Evolutionary conservation across 2,797 vertebrate genomes (phyloP).

Genomic region (Crypturellus tataupa): DNA sequence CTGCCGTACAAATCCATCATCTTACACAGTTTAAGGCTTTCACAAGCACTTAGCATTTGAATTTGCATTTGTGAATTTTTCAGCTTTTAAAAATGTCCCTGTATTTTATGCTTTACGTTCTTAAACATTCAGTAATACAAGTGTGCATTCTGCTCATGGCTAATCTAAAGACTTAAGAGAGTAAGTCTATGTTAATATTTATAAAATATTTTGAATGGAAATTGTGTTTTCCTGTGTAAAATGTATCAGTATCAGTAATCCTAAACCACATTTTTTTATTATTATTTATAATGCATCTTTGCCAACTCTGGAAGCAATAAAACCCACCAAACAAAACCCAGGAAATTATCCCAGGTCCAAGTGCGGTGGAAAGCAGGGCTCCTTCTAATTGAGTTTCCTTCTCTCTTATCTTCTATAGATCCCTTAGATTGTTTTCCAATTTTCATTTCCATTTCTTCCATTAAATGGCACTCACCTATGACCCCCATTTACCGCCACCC

Average conservation of each 20-base stretch:
- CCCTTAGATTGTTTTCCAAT: conserved; percentile 77
- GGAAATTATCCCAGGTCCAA: conserved; percentile 48
- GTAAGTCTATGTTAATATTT: neutral
- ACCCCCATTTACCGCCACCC: conserved; percentile 53
- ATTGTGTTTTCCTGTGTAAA: conserved; percentile 1
- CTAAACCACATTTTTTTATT: neutral
- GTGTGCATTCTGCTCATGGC: neutral
- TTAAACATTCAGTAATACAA: neutral
- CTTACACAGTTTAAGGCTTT: neutral
- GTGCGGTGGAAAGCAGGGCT: conserved; percentile 2
- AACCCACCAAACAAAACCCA: conserved; percentile 29
- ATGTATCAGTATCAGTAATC: neutral
- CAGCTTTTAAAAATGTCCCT: neutral
- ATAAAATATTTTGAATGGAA: neutral
- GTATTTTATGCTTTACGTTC: neutral
- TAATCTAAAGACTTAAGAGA: neutral
- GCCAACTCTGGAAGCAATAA: conserved; percentile 4
- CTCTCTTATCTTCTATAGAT: conserved; percentile 69
- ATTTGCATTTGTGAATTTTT: conserved; percentile 31
- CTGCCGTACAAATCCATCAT: neutral
- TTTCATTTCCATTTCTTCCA: conserved; percentile 77
- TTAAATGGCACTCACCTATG: conserved; percentile 75
- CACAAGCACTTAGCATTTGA: conserved; percentile 11
- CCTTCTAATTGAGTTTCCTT: conserved; percentile 74
- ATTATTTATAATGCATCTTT: conserved; percentile 51